Evolutionary conservation across 23 tunicate species (phyloP), one percentile per base, ranked within the genome.

Genomic region (Aplidium turbinatum): DNA sequence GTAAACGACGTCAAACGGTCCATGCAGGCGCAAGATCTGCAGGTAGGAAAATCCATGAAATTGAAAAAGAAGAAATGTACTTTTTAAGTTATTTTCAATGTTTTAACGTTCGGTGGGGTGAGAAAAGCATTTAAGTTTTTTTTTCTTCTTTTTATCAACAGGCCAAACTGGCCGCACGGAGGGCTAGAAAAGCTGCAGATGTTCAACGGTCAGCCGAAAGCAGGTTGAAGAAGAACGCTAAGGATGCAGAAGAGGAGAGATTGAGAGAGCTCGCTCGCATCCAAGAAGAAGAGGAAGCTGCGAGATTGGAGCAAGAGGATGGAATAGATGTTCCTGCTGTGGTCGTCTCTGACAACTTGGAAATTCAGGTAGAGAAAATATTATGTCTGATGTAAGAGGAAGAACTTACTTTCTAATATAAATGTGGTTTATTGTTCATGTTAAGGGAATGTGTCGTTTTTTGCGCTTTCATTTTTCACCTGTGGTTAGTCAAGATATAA

Each of bases 181-280:
- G 96, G 3, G 86, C 87, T 24, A 77, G 96, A 35, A 68, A 57
- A 88, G 78, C 87, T 29, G 96, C 96, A 11, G 96, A 88, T 39
- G 81, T 85, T 31, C 77, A 82, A 81, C 74, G 68, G 47, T 35
- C 73, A 27, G 82, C 69, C 22, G 87, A 88, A 58, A 86, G 76
- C 24, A 57, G 69, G 40, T 27, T 69, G 61, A 70, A 74, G 36
- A 51, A 76, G 35, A 21, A 42, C 31, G 69, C 68, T 1, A 61
- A 57, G 21, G 83, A 88, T 3, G 96, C 81, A 34, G 96, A 88
- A 38, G 62, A 75, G 60, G 20, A 23, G 23, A 81, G 96, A 45
- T 54, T 88, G 83, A 65, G 72, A 50, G 77, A 86, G 38, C 50
- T 85, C 5, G 60, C 72, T 1, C 30, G 81, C 33, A 2, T 78